Evolutionary conservation across 2,888 invertebrate species (phyloP).

Genomic region (Archaeoteleia sp.): DNA sequence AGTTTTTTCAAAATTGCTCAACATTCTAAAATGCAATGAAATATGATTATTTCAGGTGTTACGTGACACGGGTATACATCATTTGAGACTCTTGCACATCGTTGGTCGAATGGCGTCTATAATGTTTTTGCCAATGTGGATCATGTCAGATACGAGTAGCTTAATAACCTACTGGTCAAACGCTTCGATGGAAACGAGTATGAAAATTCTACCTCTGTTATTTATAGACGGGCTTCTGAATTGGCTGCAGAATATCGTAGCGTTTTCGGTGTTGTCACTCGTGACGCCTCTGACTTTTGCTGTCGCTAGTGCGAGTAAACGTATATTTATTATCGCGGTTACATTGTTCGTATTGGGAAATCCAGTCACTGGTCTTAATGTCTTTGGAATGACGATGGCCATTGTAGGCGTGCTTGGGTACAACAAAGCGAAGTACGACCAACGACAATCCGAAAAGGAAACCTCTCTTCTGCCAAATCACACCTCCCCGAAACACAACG

Average conservation of each 20-base stretch:
- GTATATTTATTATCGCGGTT: slow-evolving; percentile 92
- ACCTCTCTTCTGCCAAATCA: slow-evolving; percentile 77
- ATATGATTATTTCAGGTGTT: too few relatives aligned
- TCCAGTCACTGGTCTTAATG: slow-evolving; percentile 91
- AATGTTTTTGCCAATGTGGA: slow-evolving; percentile 92
- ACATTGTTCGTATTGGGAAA: slow-evolving; percentile 92
- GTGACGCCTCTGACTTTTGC: slow-evolving; percentile 97
- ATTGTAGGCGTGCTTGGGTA: slow-evolving; percentile 92
- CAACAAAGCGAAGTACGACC: slow-evolving; percentile 89
- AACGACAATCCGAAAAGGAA: slow-evolving; percentile 76
- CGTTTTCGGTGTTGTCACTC: slow-evolving; percentile 92
- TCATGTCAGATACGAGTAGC: slow-evolving; percentile 79
- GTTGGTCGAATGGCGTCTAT: too few relatives aligned
- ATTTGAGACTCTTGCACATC: too few relatives aligned
- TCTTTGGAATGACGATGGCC: slow-evolving; percentile 93
- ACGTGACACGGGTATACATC: too few relatives aligned
- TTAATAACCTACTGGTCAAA: slow-evolving; percentile 59
- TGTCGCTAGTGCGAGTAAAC: slow-evolving; percentile 95
- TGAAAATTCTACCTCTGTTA: slow-evolving; percentile 79
- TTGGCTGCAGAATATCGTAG: slow-evolving; percentile 96
- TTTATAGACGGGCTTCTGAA: slow-evolving; percentile 89
- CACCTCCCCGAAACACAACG: slow-evolving; percentile 55
- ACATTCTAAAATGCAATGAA: too few relatives aligned
- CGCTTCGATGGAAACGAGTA: slow-evolving; percentile 63
- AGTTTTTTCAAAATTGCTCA: too few relatives aligned